A percentile compares a stretch with the other conserved stretches of the same genome.
Conservation (phyloP, 1,140 invertebrate genomes). For the Eubasilissa regina region DNA sequence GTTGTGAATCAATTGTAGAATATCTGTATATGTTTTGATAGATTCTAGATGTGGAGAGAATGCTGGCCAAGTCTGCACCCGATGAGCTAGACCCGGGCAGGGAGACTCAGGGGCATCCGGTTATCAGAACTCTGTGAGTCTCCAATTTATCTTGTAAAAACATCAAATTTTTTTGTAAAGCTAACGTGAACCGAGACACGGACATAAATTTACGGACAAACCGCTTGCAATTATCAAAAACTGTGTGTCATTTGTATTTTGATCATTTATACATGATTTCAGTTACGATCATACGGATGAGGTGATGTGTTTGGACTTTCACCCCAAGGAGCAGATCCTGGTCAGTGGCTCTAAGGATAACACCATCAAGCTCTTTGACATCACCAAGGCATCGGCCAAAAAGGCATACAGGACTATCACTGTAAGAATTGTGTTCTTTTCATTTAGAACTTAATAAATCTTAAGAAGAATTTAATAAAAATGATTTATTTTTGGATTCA, state of each 20-base stretch:
- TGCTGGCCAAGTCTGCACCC: slow-evolving; percentile 94
- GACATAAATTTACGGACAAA: no score
- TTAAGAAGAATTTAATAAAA: background rate
- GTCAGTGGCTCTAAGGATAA: slow-evolving; percentile 95
- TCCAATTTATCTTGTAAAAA: background rate
- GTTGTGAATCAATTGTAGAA: no score
- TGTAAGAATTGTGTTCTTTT: slow-evolving; percentile 63
- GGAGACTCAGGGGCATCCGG: slow-evolving; percentile 95
- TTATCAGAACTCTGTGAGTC: slow-evolving; percentile 91
- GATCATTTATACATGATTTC: background rate
- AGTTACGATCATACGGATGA: slow-evolving; percentile 97
- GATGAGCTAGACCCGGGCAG: slow-evolving; percentile 86
- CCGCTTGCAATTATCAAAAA: no score
- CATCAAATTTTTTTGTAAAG: background rate
- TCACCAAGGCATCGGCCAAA: slow-evolving; percentile 97
- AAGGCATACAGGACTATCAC: slow-evolving; percentile 96
- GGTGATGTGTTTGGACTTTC: slow-evolving; percentile 97
- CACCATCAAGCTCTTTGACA: slow-evolving; percentile 97
- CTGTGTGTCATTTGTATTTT: no score
- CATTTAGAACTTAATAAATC: background rate
- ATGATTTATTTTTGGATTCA: background rate
- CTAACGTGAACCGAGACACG: no score
- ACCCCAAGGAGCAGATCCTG: slow-evolving; percentile 93
- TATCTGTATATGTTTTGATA: slow-evolving; percentile 62
- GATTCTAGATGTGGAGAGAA: slow-evolving; percentile 97